Evolutionary conservation across 1,140 invertebrate species (phyloP).

Genomic region (Tachypleus tridentatus): DNA sequence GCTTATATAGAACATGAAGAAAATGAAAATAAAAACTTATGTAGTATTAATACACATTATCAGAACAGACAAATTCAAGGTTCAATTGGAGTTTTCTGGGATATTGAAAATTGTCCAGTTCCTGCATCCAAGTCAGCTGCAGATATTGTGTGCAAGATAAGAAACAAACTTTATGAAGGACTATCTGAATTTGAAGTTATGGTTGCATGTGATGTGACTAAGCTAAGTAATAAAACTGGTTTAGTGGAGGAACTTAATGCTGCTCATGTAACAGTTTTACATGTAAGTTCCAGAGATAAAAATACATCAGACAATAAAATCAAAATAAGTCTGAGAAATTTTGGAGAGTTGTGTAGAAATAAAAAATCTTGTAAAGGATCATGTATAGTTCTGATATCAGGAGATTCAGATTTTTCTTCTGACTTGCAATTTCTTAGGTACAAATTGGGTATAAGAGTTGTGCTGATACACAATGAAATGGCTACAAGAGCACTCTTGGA

Average conservation of each 20-base stretch:
- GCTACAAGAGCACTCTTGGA: conserved; percentile 8
- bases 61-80: too few relatives aligned
- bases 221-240: conserved; percentile 1
- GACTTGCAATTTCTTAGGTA: conserved; percentile 17
- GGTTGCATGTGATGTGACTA: conserved; percentile 20
- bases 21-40: too few relatives aligned
- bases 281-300: conserved; percentile 18
- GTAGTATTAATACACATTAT: too few relatives aligned
- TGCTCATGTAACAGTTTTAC: conserved; percentile 14
- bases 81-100: conserved; percentile 17
- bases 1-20: too few relatives aligned
- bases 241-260: conserved; percentile 12
- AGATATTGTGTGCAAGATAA: conserved; percentile 17
- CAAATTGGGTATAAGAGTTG: conserved; percentile 10
- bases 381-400: conserved; percentile 20
- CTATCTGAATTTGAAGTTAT: conserved; percentile 18
- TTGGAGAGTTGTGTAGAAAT: conserved; percentile 8
- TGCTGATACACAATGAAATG: conserved; percentile 15
- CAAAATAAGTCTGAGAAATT: conserved; percentile 13
- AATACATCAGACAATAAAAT: conserved; percentile 25
- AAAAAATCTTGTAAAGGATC: not conserved
- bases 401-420: conserved; percentile 22
- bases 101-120: conserved; percentile 23
- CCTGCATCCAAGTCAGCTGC: conserved; percentile 15
- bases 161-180: conserved; percentile 15